Conservation (phyloP, 2,888 invertebrate species). For the Leptinotarsa peninsularis region DNA sequence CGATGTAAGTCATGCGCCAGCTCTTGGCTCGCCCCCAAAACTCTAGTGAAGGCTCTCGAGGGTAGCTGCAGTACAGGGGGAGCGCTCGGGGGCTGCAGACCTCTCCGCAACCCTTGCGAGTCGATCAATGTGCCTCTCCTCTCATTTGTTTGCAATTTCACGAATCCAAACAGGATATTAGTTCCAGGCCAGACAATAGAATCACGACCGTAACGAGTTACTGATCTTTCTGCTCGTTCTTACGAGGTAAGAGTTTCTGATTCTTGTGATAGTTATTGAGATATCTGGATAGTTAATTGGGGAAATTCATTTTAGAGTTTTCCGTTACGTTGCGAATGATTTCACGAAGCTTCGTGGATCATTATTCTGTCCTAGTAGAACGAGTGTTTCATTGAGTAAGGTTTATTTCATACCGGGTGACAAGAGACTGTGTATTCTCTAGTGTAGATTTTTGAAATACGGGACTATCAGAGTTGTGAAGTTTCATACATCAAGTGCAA, state of each 20-base stretch:
- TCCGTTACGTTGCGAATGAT: too few relatives aligned
- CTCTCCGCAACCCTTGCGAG: constrained; percentile 63
- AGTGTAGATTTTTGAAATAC: too few relatives aligned
- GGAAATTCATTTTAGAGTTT: neutral
- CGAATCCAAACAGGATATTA: constrained; percentile 38
- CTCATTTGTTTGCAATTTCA: constrained; percentile 46
- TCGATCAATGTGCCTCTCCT: constrained; percentile 60
- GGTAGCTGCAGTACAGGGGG: constrained; percentile 65
- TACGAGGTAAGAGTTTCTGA: constrained; percentile 37
- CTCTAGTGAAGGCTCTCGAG: constrained; percentile 44
- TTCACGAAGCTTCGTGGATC: neutral
- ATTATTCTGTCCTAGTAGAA: neutral
- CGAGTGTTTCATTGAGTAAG: too few relatives aligned
- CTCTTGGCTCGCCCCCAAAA: constrained; percentile 48
- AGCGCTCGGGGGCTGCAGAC: constrained; percentile 66
- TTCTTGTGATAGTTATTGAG: neutral
- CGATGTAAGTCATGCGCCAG: constrained; percentile 45
- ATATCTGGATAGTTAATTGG: neutral
- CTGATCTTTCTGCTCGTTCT: constrained; percentile 34
- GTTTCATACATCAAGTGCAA: too few relatives aligned
- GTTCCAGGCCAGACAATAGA: constrained; percentile 23
- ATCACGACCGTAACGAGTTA: constrained; percentile 6
- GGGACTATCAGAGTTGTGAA: too few relatives aligned
- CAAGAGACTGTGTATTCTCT: too few relatives aligned
- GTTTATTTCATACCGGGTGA: too few relatives aligned